Evolutionary conservation across 1,140 invertebrate genomes (phyloP).

Genomic region (Drosophila simulans): DNA sequence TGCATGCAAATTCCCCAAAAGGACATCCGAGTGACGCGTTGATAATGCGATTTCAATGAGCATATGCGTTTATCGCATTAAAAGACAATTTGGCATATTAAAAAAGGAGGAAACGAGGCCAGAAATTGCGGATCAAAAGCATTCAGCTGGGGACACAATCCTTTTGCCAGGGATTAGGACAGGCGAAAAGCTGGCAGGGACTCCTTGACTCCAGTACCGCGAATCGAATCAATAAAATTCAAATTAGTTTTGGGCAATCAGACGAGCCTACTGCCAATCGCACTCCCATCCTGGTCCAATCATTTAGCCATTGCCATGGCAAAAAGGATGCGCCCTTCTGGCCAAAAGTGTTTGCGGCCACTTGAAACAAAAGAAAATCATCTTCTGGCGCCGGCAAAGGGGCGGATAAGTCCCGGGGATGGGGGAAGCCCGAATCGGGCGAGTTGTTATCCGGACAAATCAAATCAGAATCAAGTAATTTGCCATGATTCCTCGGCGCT

Average conservation of each 20-base stretch:
- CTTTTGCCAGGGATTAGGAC: conserved; percentile 39
- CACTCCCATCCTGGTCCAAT: conserved; percentile 46
- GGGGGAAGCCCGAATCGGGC: conserved; percentile 6
- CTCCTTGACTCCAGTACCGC: conserved; percentile 22
- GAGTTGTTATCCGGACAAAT: conserved; percentile 72
- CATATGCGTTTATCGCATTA: conserved; percentile 77
- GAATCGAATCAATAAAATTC: conserved; percentile 82
- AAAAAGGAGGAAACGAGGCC: conserved; percentile 1
- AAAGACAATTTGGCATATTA: conserved; percentile 74
- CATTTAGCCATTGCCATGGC: conserved; percentile 75
- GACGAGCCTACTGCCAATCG: conserved; percentile 23
- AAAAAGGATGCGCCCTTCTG: conserved; percentile 61
- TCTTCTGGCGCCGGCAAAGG: conserved; percentile 11
- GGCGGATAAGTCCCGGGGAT: neutral
- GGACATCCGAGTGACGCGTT: conserved; percentile 32
- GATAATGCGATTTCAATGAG: conserved; percentile 72
- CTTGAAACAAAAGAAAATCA: conserved; percentile 66
- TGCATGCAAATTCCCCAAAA: conserved; percentile 16
- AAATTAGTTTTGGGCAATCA: conserved; percentile 83
- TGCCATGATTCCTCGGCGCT: conserved; percentile 70
- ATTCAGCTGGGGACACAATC: conserved; percentile 53
- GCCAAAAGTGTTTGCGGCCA: conserved; percentile 58
- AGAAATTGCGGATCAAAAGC: conserved; percentile 34
- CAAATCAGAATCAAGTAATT: conserved; percentile 83
- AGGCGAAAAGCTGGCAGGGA: conserved; percentile 35